phyloP scores from a whole-genome alignment of 2,113 vertebrate species.

The Cryptoleucopteryx plumbea region DNA sequence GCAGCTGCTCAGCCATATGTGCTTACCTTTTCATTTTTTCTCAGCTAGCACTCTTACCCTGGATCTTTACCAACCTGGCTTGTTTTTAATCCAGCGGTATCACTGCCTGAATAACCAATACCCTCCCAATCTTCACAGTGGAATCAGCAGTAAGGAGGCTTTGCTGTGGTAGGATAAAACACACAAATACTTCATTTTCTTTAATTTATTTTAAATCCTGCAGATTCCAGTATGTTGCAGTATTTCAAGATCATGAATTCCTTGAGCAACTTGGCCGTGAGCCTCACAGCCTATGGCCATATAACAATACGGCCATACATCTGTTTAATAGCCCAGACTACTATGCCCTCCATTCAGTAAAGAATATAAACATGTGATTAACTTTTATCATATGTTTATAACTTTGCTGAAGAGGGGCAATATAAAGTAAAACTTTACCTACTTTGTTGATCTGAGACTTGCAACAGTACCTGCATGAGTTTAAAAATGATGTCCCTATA shows the following conservation, averaged over 20 bases:
- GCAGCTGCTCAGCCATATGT: conserved; percentile 77
- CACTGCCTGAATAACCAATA: conserved; percentile 64
- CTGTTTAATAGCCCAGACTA: neutral
- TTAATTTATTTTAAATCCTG: conserved; percentile 40
- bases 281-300: neutral
- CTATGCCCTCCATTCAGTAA: neutral
- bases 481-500: neutral
- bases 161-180: neutral
- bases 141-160: neutral
- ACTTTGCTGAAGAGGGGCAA: neutral
- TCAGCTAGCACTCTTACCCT: conserved; percentile 56
- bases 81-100: conserved; percentile 65
- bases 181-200: neutral
- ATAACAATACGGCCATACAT: neutral
- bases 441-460: neutral
- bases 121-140: conserved; percentile 12
- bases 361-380: neutral
- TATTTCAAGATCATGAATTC: neutral
- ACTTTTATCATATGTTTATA: neutral
- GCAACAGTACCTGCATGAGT: neutral
- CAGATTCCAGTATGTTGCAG: neutral
- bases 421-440: neutral
- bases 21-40: conserved; percentile 73
- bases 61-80: conserved; percentile 68
- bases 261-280: neutral